Conservation (phyloP, 1,140 invertebrate species). For the Drosophila arizonae region DNA sequence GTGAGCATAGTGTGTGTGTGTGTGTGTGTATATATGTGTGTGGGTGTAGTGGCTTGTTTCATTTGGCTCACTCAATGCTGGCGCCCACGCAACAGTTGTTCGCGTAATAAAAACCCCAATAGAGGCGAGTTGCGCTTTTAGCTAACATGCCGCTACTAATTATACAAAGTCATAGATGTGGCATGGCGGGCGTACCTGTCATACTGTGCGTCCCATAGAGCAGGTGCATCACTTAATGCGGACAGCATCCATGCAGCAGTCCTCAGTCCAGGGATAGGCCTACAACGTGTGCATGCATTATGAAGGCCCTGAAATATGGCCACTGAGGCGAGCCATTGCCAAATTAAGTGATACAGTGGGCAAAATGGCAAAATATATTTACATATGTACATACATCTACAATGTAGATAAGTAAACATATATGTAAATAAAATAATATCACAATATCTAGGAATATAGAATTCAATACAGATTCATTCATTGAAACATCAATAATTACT, state of each 20-base stretch:
- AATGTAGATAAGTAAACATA: too few species aligned
- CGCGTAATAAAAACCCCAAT: conserved; percentile 61
- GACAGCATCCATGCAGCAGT: conserved; percentile 16
- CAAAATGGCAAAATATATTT: too few species aligned
- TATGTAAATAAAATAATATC: too few species aligned
- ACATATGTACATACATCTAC: too few species aligned
- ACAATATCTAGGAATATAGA: too few species aligned
- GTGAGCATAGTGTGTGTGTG: not conserved
- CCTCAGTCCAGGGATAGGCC: too few species aligned
- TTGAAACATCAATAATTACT: too few species aligned
- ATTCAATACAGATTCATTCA: too few species aligned
- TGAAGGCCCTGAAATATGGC: too few species aligned
- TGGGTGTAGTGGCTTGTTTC: conserved; percentile 57
- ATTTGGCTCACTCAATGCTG: conserved; percentile 22
- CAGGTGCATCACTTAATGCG: conserved; percentile 52
- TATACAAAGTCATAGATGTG: conserved; percentile 33
- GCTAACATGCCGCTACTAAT: conserved; percentile 56
- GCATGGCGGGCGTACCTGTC: conserved; percentile 15
- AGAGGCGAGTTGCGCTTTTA: conserved; percentile 49
- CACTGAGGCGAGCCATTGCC: too few species aligned
- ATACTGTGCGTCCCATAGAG: conserved; percentile 12
- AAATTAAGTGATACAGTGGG: too few species aligned
- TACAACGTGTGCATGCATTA: too few species aligned
- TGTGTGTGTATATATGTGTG: conserved; percentile 14
- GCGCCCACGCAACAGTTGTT: conserved; percentile 41